phyloP scores from a whole-genome alignment of 1,140 invertebrate species.

The Ectropis grisescens region DNA sequence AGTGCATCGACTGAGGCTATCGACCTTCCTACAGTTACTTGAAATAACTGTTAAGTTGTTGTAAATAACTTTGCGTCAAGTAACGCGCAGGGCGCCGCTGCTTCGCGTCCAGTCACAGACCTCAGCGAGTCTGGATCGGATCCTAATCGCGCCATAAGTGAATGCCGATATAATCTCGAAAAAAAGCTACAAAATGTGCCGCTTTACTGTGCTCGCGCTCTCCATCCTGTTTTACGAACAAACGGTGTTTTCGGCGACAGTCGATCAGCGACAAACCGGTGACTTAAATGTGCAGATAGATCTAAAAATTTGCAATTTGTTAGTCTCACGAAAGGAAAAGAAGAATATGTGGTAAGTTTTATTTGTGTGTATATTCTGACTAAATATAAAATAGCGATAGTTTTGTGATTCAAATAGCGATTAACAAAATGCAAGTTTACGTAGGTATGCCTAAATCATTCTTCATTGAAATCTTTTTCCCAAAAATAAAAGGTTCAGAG shows the following conservation, averaged over 20 bases:
- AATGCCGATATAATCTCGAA: conserved; percentile 16
- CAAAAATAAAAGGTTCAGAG: too few species aligned
- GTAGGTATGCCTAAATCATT: too few species aligned
- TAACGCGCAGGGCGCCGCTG: conserved; percentile 30
- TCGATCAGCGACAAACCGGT: conserved; percentile 82
- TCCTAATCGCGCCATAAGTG: too few species aligned
- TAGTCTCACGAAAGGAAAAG: conserved; percentile 72
- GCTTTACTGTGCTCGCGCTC: background rate
- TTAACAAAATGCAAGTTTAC: too few species aligned
- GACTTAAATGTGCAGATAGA: conserved; percentile 84
- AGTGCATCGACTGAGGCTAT: conserved; percentile 53
- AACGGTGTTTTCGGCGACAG: conserved; percentile 30
- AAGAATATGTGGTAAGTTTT: conserved; percentile 59
- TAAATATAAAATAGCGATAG: too few species aligned
- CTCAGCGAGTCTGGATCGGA: conserved; percentile 28
- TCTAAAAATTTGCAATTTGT: conserved; percentile 81
- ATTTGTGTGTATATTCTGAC: too few species aligned
- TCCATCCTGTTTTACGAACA: background rate
- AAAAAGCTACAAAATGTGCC: background rate
- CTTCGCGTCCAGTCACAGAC: conserved; percentile 15
- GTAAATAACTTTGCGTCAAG: conserved; percentile 64
- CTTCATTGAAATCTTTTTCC: too few species aligned
- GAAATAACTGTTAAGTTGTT: conserved; percentile 66
- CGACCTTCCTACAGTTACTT: conserved; percentile 63
- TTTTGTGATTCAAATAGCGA: too few species aligned